These are phyloP conservation scores for Aphelinus certus DNA, from an alignment of 1,140 invertebrate species.

Conservation along the genomic window DNA sequence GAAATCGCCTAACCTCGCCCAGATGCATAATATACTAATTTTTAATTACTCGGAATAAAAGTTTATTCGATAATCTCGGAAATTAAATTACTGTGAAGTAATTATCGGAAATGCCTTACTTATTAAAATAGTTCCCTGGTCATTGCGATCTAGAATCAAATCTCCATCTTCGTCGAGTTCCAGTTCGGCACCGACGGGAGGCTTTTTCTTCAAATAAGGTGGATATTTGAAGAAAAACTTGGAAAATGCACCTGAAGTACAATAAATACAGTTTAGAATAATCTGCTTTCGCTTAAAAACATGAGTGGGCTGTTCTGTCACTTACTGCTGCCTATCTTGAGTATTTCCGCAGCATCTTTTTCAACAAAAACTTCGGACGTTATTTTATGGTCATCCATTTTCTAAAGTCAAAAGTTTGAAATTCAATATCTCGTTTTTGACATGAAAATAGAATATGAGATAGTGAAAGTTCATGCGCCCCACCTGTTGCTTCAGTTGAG, in stretches of 20 bases:
- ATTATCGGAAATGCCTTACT: constrained; percentile 49
- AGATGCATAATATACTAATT: too few species aligned
- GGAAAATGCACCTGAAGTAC: constrained; percentile 65
- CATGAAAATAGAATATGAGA: too few species aligned
- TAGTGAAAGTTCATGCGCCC: too few species aligned
- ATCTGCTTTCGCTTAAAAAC: too few species aligned
- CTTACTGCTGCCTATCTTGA: constrained; percentile 48
- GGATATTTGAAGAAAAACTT: constrained; percentile 70
- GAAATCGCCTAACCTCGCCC: too few species aligned
- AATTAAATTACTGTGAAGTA: neutral
- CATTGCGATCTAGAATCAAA: constrained; percentile 56
- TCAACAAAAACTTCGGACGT: constrained; percentile 72
- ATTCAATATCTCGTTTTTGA: too few species aligned
- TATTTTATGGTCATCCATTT: constrained; percentile 56
- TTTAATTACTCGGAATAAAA: too few species aligned
- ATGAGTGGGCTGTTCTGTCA: neutral
- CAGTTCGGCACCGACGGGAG: constrained; percentile 28
- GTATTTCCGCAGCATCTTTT: constrained; percentile 55
- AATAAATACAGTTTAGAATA: too few species aligned
- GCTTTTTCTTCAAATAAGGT: constrained; percentile 46
- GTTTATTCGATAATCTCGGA: neutral
- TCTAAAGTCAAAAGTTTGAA: neutral
- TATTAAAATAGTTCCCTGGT: constrained; percentile 60
- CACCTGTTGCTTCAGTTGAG: too few species aligned
- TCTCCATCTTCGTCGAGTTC: constrained; percentile 68